These are phyloP conservation scores for Sthenelais limicola DNA, from an alignment of 2,888 invertebrate genomes.

Conservation along the genomic window DNA sequence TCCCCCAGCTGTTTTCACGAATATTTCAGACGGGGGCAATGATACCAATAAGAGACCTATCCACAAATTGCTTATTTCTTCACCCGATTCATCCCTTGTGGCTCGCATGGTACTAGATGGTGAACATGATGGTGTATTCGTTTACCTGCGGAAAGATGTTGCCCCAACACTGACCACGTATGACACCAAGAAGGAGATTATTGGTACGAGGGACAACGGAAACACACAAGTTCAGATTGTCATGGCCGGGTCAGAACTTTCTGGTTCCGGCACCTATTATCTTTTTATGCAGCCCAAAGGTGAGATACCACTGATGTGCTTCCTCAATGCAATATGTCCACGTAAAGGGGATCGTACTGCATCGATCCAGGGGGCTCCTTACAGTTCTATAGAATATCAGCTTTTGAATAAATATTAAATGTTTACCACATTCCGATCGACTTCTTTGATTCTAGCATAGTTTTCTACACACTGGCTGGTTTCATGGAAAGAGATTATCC, in stretches of 20 bases:
- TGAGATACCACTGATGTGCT: too few species aligned
- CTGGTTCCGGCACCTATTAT: constrained; percentile 10
- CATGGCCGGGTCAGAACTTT: not conserved
- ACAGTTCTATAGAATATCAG: not conserved
- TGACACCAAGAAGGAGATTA: not conserved
- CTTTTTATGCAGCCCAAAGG: not conserved
- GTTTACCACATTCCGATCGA: not conserved
- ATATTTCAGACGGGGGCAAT: constrained; percentile 4
- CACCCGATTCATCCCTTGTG: constrained; percentile 4
- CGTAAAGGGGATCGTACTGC: too few species aligned
- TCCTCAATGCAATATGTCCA: too few species aligned
- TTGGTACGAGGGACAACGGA: not conserved
- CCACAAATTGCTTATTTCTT: not conserved
- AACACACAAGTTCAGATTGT: constrained; percentile 3
- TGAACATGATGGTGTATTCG: not conserved
- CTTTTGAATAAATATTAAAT: not conserved
- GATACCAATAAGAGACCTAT: not conserved
- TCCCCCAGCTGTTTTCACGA: not conserved
- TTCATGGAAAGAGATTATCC: too few species aligned
- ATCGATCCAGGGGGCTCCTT: too few species aligned
- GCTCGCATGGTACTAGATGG: not conserved
- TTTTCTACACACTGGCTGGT: too few species aligned
- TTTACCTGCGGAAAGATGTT: not conserved
- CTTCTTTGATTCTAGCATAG: too few species aligned
- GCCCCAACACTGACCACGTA: not conserved